Percentiles rank a stretch among this genome's conserved stretches.
These are phyloP conservation scores for Globodera rostochiensis DNA, from an alignment of 1,140 invertebrate genomes.

Conservation along the genomic window DNA sequence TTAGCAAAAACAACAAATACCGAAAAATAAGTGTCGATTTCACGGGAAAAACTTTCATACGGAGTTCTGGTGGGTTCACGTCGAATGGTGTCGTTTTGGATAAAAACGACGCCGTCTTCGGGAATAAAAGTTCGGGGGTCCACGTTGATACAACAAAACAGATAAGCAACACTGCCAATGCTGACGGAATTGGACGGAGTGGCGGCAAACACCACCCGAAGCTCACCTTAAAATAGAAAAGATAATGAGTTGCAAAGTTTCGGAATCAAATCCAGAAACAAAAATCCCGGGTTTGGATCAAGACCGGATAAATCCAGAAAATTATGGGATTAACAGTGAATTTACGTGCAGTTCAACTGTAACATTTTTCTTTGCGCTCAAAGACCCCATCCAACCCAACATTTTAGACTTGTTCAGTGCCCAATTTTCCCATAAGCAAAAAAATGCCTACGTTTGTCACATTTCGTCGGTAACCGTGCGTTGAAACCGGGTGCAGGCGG, in stretches of 20 bases:
- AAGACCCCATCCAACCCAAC: no score
- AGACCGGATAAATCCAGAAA: no score
- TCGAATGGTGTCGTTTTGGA: constrained; percentile 60
- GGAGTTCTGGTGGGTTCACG: constrained; percentile 54
- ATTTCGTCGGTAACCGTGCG: constrained; percentile 59
- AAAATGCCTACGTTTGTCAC: constrained; percentile 55
- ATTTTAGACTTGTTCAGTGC: no score
- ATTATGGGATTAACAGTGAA: no score
- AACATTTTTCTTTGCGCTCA: no score
- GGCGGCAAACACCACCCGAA: constrained; percentile 48
- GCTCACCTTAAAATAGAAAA: constrained; percentile 51
- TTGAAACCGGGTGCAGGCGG: constrained; percentile 45
- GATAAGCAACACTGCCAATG: constrained; percentile 51
- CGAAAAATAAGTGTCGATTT: constrained; percentile 45
- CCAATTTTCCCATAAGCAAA: not conserved
- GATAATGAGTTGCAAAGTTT: no score
- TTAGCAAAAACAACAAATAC: constrained; percentile 12
- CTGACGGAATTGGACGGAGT: constrained; percentile 53
- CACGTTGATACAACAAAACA: constrained; percentile 62
- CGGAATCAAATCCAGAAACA: no score
- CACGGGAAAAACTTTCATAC: constrained; percentile 52
- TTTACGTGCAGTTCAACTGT: no score
- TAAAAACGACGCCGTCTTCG: constrained; percentile 54
- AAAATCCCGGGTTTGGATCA: no score
- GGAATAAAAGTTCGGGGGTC: constrained; percentile 58